These are phyloP conservation scores for Trochalopteron elliotii DNA, from an alignment of 2,113 vertebrate species.

Conservation along the genomic window DNA sequence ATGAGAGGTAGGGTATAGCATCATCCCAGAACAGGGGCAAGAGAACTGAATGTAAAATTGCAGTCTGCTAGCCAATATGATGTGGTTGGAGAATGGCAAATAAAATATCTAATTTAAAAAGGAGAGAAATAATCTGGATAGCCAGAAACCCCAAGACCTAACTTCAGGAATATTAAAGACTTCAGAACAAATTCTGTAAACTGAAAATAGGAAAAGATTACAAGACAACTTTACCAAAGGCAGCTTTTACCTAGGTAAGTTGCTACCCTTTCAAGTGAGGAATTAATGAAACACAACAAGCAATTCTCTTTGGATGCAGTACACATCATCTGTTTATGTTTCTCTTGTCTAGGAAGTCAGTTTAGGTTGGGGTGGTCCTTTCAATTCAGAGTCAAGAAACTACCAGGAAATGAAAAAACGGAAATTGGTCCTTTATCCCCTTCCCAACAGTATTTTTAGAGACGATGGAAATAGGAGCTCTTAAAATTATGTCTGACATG, in stretches of 20 bases:
- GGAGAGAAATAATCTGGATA: background rate
- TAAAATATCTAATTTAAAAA: background rate
- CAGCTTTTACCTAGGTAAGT: background rate
- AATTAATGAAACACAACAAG: background rate
- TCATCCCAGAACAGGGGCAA: background rate
- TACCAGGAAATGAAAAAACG: background rate
- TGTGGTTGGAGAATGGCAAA: background rate
- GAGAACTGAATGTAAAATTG: background rate
- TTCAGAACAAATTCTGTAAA: background rate
- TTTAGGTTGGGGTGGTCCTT: background rate
- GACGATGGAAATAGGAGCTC: background rate
- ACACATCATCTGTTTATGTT: background rate
- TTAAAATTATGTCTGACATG: background rate
- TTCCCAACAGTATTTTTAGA: background rate
- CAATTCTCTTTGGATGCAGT: background rate
- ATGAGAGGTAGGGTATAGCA: background rate
- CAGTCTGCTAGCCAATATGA: background rate
- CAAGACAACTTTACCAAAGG: background rate
- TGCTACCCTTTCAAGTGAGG: background rate
- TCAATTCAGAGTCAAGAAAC: background rate
- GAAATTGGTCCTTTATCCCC: background rate
- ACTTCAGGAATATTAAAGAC: background rate
- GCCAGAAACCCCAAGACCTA: background rate
- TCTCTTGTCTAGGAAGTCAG: background rate
- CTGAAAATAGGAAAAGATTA: background rate